These are phyloP conservation scores for Lasioglossum calceatum DNA, from an alignment of 2,888 invertebrate species.

Conservation along the genomic window DNA sequence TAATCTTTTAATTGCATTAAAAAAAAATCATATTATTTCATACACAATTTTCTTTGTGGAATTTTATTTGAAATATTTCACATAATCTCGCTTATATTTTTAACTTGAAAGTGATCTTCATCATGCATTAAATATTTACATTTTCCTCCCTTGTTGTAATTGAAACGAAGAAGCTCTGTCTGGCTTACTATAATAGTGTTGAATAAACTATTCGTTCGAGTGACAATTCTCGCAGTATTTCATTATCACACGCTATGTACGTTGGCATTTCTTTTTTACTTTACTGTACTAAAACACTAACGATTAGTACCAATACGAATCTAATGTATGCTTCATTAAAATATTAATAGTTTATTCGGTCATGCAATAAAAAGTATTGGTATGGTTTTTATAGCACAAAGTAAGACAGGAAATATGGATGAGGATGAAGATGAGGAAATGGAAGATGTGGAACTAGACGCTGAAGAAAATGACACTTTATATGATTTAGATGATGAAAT, in stretches of 20 bases:
- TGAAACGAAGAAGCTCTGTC: background rate
- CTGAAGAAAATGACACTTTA: conserved; percentile 41
- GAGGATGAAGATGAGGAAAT: conserved; percentile 31
- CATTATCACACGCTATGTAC: background rate
- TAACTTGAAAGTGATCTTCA: background rate
- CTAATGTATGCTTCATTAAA: conserved; percentile 5
- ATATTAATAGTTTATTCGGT: background rate
- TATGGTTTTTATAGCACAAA: conserved; percentile 60
- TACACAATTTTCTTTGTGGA: background rate
- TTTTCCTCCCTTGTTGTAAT: background rate
- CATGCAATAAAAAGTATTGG: conserved; percentile 27
- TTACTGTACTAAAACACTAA: conserved; percentile 41
- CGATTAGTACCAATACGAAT: conserved; percentile 14
- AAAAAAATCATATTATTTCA: background rate
- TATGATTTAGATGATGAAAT: conserved; percentile 63
- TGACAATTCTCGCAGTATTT: background rate
- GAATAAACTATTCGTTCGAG: background rate
- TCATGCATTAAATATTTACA: background rate
- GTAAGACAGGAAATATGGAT: conserved; percentile 38
- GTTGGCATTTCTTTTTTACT: conserved; percentile 12
- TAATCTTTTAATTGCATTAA: background rate
- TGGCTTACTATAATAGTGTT: background rate
- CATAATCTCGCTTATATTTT: background rate
- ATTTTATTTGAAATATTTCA: background rate
- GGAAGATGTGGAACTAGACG: conserved; percentile 46